Percentiles rank a stretch among this genome's conserved stretches.
phyloP scores from a whole-genome alignment of 2,797 vertebrate species.

The Phoebastria nigripes region DNA sequence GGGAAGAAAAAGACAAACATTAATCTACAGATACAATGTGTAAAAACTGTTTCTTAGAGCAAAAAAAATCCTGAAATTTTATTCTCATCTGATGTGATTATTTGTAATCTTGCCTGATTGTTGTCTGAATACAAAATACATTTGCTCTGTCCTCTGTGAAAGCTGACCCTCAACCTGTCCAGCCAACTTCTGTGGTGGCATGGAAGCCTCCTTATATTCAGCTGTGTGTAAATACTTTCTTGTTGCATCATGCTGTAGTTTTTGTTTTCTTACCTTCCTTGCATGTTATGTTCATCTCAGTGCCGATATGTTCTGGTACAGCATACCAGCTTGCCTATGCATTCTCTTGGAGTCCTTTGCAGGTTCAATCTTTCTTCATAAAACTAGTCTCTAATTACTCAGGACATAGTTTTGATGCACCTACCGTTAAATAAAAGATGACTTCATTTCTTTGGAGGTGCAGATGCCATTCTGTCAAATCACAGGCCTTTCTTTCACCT shows the following conservation, averaged over 20 bases:
- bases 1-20: background rate
- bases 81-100: background rate
- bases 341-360: background rate
- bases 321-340: accelerated
- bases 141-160: background rate
- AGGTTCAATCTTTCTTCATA: background rate
- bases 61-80: background rate
- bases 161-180: background rate
- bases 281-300: accelerated
- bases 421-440: background rate
- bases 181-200: background rate
- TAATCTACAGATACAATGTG: background rate
- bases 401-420: background rate
- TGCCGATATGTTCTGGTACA: background rate
- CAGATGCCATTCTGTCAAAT: background rate
- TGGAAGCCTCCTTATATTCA: background rate
- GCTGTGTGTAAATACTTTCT: background rate
- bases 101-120: background rate
- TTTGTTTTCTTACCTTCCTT: background rate
- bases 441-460: background rate
- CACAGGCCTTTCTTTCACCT: background rate
- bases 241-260: background rate
- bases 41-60: background rate
- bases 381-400: background rate
- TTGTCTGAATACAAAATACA: background rate